phyloP scores from a whole-genome alignment of 2,797 vertebrate genomes.

The Gymnocypris eckloni region DNA sequence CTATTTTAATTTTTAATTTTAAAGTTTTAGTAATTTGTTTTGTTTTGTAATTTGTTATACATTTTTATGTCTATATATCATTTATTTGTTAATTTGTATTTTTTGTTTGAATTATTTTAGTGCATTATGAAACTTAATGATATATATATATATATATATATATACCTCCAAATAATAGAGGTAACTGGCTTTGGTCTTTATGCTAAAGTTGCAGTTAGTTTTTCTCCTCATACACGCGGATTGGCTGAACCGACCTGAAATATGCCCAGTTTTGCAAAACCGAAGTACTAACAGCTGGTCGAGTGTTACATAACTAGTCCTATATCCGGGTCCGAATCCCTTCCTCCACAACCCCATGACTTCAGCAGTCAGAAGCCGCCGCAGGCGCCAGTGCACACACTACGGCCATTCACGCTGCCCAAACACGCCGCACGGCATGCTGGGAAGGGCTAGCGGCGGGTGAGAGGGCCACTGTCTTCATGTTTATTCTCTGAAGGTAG shows the following conservation, averaged over 20 bases:
- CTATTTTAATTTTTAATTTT: too few species aligned
- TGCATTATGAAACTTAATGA: not conserved
- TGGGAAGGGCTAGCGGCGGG: conserved; percentile 10
- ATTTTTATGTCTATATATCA: too few species aligned
- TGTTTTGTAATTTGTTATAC: too few species aligned
- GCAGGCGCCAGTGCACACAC: conserved; percentile 40
- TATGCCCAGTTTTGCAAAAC: not conserved
- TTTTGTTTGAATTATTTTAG: not conserved
- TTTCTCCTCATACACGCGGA: not conserved
- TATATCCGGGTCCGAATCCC: not conserved
- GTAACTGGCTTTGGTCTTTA: not conserved
- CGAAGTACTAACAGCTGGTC: not conserved
- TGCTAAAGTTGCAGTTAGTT: not conserved
- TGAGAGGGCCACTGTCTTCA: conserved; percentile 39
- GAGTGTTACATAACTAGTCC: not conserved
- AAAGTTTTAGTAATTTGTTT: not conserved
- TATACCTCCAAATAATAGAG: not conserved
- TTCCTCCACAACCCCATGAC: conserved; percentile 29
- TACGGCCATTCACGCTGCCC: conserved; percentile 22
- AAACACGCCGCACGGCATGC: conserved; percentile 24
- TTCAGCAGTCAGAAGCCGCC: conserved; percentile 17
- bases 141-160: too few species aligned
- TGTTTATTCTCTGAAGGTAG: conserved; percentile 21
- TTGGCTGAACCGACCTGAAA: not conserved
- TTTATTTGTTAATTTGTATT: not conserved